Evolutionary conservation across 2,113 vertebrate species (phyloP), one percentile per base, ranked within the genome.

Genomic region (Daubentonia madagascariensis): DNA sequence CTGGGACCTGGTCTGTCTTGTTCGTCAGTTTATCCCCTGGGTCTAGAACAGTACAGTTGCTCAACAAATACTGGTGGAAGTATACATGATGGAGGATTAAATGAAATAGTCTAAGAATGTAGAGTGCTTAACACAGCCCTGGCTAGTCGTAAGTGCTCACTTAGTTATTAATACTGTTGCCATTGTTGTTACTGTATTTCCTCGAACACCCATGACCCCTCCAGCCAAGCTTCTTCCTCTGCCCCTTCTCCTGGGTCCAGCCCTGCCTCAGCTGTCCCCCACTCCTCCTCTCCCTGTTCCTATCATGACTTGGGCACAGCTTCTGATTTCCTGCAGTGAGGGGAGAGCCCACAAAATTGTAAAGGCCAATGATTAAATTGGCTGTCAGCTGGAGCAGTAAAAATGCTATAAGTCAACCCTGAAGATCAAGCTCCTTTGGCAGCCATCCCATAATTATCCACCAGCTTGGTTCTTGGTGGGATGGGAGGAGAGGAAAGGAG

Each of bases 401-500:
- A 70, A 63, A 45, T 28, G 25, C 40, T 61, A 0, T 8, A 57
- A 63, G 78, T 43, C 93, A 85, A 4, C 73, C 54, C 48, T 35
- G n/a, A 87, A 87, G 90, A 75, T 59, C n/a, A 37, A 68, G 57
- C 48, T n/a, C 32, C 67, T 54, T 37, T 35, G 85, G 57, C 57
- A 81, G 52, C 76, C 86, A 23, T 50, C 68, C 78, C 25, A 7
- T 50, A 73, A 89, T 83, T 57, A 50, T 8, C 63, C 32, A 43
- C 73, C 52, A 67, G 84, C 54, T 50, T 80, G 68, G 83, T 35
- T 70, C 28, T 43, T 61, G 72, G 83, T 84, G 37, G 70, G 35
- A 35, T 22, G 22, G 94, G 80, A 90, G 80, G 92, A 81, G 61
- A 81, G 48, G 32, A 78, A 81, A 48, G 76, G 83, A 83, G 50